Percentiles rank a stretch among this genome's conserved stretches.
Conservation (phyloP, 1,140 invertebrate genomes). For the Drosophila repleta region DNA sequence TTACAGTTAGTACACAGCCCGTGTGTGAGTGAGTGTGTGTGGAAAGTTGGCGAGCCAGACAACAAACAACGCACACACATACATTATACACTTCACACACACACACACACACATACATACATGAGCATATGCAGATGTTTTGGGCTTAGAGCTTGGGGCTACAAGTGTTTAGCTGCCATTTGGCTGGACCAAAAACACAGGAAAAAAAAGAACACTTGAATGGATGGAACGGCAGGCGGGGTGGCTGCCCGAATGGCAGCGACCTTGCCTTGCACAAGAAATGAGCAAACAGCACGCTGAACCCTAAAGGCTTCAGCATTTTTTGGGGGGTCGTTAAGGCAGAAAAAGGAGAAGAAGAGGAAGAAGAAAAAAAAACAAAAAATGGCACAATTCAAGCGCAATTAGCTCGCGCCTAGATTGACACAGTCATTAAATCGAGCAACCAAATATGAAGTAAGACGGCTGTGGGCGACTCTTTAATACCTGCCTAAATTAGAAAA, state of each 20-base stretch:
- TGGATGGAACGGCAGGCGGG: neutral
- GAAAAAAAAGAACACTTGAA: conserved; percentile 1
- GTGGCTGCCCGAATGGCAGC: neutral
- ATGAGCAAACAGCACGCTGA: neutral
- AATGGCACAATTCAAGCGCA: conserved; percentile 29
- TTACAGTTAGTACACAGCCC: conserved; percentile 6
- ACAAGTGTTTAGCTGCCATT: conserved; percentile 54
- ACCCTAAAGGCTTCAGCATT: neutral
- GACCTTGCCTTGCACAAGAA: conserved; percentile 35
- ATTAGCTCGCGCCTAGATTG: conserved; percentile 43
- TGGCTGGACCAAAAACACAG: neutral
- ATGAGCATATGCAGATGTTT: conserved; percentile 27
- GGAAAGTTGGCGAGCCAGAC: conserved; percentile 36
- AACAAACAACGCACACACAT: conserved; percentile 18
- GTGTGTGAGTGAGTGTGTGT: conserved; percentile 16
- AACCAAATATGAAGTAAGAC: neutral
- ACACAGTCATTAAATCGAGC: conserved; percentile 23
- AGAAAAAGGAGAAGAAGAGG: neutral
- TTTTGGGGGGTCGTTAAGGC: neutral
- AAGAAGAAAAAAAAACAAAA: neutral
- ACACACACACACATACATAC: neutral
- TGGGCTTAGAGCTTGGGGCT: conserved; percentile 1
- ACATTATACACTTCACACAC: neutral
- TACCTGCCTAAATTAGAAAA: too few species aligned
- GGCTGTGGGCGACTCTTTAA: neutral